These are phyloP conservation scores for Lycia hirtaria DNA, from an alignment of 2,888 invertebrate genomes.

Conservation along the genomic window DNA sequence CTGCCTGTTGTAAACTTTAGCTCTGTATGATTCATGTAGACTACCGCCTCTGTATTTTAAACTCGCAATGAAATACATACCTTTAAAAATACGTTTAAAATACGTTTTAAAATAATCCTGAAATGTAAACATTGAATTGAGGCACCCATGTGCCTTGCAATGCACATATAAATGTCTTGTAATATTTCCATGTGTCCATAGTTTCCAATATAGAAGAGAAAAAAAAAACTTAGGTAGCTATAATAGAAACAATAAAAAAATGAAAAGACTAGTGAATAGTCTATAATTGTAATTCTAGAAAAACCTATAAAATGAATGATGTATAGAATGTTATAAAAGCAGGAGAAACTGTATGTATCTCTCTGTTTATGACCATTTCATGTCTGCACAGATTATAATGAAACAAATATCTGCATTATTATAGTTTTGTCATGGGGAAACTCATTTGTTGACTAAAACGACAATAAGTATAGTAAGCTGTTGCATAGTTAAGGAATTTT, in stretches of 20 bases:
- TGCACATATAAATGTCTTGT: too few species aligned
- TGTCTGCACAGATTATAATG: too few species aligned
- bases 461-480: not conserved
- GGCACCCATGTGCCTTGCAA: not conserved
- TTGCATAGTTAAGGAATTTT: not conserved
- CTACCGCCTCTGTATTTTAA: constrained; percentile 38
- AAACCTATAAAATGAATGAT: too few species aligned
- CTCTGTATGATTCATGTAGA: constrained; percentile 67
- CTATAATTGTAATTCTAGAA: too few species aligned
- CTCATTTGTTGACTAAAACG: not conserved
- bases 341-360: too few species aligned
- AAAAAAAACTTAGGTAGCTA: too few species aligned
- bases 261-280: too few species aligned
- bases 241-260: too few species aligned
- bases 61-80: too few species aligned
- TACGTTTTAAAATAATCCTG: not conserved
- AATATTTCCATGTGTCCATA: not conserved
- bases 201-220: not conserved
- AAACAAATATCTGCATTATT: too few species aligned
- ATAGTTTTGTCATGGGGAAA: not conserved
- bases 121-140: constrained; percentile 12
- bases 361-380: too few species aligned
- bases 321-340: too few species aligned
- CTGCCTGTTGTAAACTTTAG: constrained; percentile 68
- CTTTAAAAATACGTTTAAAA: not conserved